Base-by-base conservation (phyloP, 2,113 vertebrate genomes). In the Procavia capensis region DNA sequence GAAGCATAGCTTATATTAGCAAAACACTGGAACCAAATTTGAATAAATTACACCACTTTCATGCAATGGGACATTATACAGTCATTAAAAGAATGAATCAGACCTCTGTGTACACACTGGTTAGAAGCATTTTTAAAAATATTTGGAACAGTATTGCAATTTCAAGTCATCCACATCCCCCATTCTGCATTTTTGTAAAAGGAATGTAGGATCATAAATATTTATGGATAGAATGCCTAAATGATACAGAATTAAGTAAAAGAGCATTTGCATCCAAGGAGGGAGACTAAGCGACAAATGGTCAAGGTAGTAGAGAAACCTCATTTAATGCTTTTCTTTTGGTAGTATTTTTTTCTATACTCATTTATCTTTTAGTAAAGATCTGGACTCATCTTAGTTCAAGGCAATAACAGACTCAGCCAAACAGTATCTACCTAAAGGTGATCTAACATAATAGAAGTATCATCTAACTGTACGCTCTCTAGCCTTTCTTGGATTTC, bases 101-200 rank as follows among this genome's bases (percentile, higher is more conserved):
- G n/a, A 22, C 20, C n/a, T 39, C 16, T 70, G 2, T 70, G 36
- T n/a, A 39, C 16, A 59, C 64, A 64, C 45, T 78, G 10, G 3
- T 24, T 57, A 13, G 34, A 85, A 63, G 5, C 70, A 50, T 85
- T 41, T 91, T 61, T 41, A 63, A 81, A 88, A 87, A 27, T 20
- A 84, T 7, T 36, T 9, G 85, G 36, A 17, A 76, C 39, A 84
- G 4, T 36, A 82, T 54, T 66, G 41, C 87, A 29, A 43, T 84
- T 95, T 92, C 68, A 88, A 96, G 75, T 41, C 72, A 45, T 97
- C 86, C 79, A 61, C 11, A 57, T 87, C 41, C 29, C 5, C 31
- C 9, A 82, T 75, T 84, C 90, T 89, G 2, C 29, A 76, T 59
- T 89, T 95, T 64, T 94, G 9, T 82, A 54, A 76, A 83, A 95